Conservation (phyloP, 2,888 invertebrate species). For the Drosophila picticornis region DNA sequence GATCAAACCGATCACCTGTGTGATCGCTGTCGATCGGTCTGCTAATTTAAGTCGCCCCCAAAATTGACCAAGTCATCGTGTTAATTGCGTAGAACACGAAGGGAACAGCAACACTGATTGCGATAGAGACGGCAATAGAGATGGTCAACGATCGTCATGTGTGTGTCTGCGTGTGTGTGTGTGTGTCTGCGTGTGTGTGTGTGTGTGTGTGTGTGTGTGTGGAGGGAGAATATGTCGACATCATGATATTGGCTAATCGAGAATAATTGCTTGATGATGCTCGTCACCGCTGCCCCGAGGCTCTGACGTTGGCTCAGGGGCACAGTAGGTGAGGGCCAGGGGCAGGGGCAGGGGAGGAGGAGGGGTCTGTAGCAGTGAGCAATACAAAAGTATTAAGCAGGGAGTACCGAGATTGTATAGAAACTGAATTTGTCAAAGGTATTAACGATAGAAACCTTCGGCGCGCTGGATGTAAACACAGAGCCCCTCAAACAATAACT, state of each 20-base stretch:
- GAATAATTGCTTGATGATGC: slow-evolving; percentile 70
- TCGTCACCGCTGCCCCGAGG: slow-evolving; percentile 34
- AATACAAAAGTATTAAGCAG: slow-evolving; percentile 24
- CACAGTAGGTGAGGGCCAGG: too few relatives aligned
- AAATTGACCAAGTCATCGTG: slow-evolving; percentile 61
- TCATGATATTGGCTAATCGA: slow-evolving; percentile 72
- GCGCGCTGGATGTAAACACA: slow-evolving; percentile 69
- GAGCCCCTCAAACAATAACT: slow-evolving; percentile 72
- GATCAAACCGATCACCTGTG: slow-evolving; percentile 46
- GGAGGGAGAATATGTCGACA: slow-evolving; percentile 50
- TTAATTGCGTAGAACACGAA: slow-evolving; percentile 72
- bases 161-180: too few relatives aligned
- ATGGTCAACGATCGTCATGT: slow-evolving; percentile 25
- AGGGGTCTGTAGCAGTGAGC: slow-evolving; percentile 1
- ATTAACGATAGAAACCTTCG: slow-evolving; percentile 53
- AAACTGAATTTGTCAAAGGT: slow-evolving; percentile 72
- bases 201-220: neutral
- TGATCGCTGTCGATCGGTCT: slow-evolving; percentile 41
- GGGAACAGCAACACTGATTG: neutral
- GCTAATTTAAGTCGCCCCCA: slow-evolving; percentile 60
- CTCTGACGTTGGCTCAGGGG: neutral
- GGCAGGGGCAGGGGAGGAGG: neutral
- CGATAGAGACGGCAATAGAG: slow-evolving; percentile 20
- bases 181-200: neutral
- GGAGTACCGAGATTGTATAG: slow-evolving; percentile 31